A percentile compares a stretch with the other conserved stretches of the same genome.
These are phyloP conservation scores for Moxostoma hubbsi DNA, from an alignment of 2,797 vertebrate genomes.

Conservation along the genomic window DNA sequence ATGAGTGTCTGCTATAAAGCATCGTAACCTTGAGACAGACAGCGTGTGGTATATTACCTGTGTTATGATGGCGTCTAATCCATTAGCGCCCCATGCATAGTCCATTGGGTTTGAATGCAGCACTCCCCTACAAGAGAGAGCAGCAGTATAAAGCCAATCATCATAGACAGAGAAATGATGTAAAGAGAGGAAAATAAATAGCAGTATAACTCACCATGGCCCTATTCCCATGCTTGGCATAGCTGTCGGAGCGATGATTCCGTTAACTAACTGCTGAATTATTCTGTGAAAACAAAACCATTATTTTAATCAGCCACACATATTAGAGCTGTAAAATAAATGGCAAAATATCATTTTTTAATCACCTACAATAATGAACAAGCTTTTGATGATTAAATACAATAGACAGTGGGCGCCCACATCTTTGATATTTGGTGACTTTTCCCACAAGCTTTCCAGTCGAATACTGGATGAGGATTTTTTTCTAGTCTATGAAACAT, in stretches of 20 bases:
- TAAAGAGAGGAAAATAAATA: neutral
- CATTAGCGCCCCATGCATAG: conserved; percentile 97
- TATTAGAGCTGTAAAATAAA: neutral
- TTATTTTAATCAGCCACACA: neutral
- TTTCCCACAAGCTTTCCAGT: too few relatives aligned
- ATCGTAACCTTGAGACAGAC: too few relatives aligned
- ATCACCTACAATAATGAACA: neutral
- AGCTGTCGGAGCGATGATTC: conserved; percentile 94
- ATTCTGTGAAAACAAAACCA: conserved; percentile 80
- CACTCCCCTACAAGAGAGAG: conserved; percentile 83
- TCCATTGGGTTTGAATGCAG: conserved; percentile 98
- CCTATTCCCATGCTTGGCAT: conserved; percentile 93
- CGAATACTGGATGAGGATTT: too few relatives aligned
- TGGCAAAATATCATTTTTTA: neutral
- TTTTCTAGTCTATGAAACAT: too few relatives aligned
- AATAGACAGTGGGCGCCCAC: neutral
- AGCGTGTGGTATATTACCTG: conserved; percentile 79
- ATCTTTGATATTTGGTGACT: too few relatives aligned
- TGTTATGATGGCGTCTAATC: conserved; percentile 95
- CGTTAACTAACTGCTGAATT: conserved; percentile 96
- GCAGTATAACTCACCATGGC: conserved; percentile 83
- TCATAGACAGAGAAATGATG: neutral
- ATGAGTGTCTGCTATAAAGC: too few relatives aligned
- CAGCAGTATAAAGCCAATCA: neutral
- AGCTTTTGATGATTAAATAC: too few relatives aligned